These are phyloP conservation scores for Melinopterus prodromus DNA, from an alignment of 2,888 invertebrate genomes.

Conservation along the genomic window DNA sequence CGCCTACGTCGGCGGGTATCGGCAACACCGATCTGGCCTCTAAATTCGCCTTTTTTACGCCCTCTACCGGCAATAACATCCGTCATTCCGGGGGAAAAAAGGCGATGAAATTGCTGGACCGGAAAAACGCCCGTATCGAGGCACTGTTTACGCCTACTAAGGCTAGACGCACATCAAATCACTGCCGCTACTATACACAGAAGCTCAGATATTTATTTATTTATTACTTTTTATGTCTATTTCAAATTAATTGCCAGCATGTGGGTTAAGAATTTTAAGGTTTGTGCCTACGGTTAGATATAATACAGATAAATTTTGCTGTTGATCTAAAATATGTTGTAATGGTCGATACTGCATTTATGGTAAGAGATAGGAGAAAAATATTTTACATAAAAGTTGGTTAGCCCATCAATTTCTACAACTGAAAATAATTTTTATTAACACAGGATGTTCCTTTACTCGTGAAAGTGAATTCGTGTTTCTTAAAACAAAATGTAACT, in stretches of 20 bases:
- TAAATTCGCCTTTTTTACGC: slow-evolving; percentile 22
- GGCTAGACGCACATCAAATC: not conserved
- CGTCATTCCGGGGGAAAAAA: slow-evolving; percentile 11
- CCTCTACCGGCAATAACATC: slow-evolving; percentile 17
- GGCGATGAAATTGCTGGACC: not conserved
- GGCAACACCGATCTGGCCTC: slow-evolving; percentile 8
- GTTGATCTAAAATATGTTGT: too few relatives aligned
- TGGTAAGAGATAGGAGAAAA: too few relatives aligned
- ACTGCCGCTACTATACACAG: not conserved
- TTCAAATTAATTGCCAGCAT: not conserved
- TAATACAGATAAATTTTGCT: not conserved
- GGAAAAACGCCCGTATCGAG: not conserved
- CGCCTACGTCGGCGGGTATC: not conserved
- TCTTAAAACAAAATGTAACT: too few relatives aligned
- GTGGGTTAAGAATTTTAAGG: not conserved
- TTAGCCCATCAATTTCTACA: too few relatives aligned
- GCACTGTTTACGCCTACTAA: not conserved
- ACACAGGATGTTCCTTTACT: too few relatives aligned
- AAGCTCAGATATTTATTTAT: not conserved
- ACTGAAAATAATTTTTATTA: too few relatives aligned
- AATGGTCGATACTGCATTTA: too few relatives aligned
- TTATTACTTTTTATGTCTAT: not conserved
- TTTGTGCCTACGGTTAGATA: not conserved
- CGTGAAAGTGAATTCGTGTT: too few relatives aligned
- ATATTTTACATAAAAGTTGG: too few relatives aligned